Percentiles rank a stretch among this genome's conserved stretches.
phyloP scores from a whole-genome alignment of 2,797 vertebrate genomes.

The Natrix natrix region DNA sequence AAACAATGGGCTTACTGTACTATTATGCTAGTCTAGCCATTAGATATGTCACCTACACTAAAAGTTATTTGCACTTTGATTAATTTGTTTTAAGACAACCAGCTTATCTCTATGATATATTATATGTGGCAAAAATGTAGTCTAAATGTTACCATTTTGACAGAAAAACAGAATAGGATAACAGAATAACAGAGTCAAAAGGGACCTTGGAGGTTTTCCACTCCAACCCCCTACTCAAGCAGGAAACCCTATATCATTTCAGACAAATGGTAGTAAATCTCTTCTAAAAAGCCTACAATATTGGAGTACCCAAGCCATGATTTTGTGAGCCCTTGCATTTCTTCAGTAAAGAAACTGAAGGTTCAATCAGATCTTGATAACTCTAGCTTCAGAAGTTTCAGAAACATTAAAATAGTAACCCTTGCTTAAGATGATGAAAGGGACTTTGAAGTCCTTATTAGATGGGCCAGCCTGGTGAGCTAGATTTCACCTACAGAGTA shows the following conservation, averaged over 20 bases:
- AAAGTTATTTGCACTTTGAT: background rate
- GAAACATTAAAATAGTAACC: background rate
- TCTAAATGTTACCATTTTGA: background rate
- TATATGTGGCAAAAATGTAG: background rate
- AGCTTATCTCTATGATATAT: background rate
- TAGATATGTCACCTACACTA: background rate
- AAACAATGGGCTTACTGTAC: background rate
- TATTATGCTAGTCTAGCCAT: background rate
- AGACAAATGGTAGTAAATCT: background rate
- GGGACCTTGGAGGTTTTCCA: background rate
- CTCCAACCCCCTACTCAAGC: background rate
- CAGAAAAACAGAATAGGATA: background rate
- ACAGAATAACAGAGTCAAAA: background rate
- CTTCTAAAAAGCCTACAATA: background rate
- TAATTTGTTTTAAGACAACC: background rate
- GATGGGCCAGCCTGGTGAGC: background rate
- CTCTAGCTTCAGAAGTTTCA: background rate
- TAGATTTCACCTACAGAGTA: background rate
- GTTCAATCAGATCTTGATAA: background rate
- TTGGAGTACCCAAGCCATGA: background rate
- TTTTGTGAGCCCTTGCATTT: background rate
- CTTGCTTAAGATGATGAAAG: background rate
- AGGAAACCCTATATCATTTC: background rate
- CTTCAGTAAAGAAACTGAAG: background rate
- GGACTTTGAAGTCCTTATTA: background rate